phyloP scores from a whole-genome alignment of 2,888 invertebrate species.

The Aphelenchoides bicaudatus region DNA sequence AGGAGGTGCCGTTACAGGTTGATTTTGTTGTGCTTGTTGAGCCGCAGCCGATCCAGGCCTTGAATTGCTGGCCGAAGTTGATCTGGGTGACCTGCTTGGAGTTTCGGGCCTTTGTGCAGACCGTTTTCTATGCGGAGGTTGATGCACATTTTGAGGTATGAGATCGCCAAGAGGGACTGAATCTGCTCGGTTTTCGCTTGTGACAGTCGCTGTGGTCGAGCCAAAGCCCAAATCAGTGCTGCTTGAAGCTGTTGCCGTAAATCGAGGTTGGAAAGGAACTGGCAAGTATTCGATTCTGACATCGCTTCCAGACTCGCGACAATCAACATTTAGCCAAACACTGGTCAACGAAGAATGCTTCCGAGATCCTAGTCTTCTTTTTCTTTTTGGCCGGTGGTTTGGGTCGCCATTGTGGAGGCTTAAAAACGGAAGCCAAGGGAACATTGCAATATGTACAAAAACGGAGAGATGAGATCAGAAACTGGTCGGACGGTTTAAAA shows the following conservation, averaged over 20 bases:
- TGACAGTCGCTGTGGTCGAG: not conserved
- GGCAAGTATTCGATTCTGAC: conserved; percentile 10
- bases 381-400: conserved; percentile 11
- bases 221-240: not conserved
- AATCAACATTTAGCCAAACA: conserved; percentile 12
- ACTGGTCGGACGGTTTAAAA: no score
- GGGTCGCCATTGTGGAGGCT: conserved; percentile 17
- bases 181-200: conserved; percentile 1
- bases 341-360: conserved; percentile 8
- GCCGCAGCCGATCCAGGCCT: conserved; percentile 4
- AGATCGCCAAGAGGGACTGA: conserved; percentile 15
- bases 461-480: no score
- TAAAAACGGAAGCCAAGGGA: conserved; percentile 34
- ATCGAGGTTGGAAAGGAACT: conserved; percentile 4
- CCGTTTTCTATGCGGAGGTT: conserved; percentile 1
- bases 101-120: not conserved
- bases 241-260: conserved; percentile 11
- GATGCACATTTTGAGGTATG: not conserved
- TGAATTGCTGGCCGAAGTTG: conserved; percentile 14
- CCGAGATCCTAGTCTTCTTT: not conserved
- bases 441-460: no score
- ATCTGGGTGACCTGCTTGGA: conserved; percentile 1
- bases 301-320: not conserved
- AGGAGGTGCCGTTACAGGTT: conserved; percentile 5
- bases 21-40: no score